phyloP scores from a whole-genome alignment of 2,797 vertebrate genomes.

The Dryobates pubescens region DNA sequence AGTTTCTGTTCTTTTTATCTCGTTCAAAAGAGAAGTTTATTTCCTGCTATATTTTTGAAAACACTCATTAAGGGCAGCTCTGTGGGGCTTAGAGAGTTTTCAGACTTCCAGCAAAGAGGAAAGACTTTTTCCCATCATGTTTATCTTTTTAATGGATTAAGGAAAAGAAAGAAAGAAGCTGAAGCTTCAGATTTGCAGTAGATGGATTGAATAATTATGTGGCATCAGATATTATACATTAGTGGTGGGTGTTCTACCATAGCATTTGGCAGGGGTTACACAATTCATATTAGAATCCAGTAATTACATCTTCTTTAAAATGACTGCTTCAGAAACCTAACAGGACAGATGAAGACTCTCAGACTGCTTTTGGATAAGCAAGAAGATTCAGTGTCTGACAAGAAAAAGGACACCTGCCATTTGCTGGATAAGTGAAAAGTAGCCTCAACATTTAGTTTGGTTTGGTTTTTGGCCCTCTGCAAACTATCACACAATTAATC shows the following conservation, averaged over 20 bases:
- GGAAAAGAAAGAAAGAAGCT: background rate
- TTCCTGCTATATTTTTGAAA: conserved; percentile 11
- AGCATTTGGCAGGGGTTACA: background rate
- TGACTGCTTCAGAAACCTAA: background rate
- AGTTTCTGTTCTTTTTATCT: background rate
- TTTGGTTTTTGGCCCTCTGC: too few relatives aligned
- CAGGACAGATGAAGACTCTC: background rate
- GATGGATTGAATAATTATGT: background rate
- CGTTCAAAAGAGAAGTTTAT: conserved; percentile 17
- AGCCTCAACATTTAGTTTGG: background rate
- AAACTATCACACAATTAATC: conserved; percentile 5
- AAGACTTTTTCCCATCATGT: background rate
- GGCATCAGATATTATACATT: background rate
- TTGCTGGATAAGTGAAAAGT: background rate
- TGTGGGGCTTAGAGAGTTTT: background rate
- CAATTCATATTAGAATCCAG: background rate
- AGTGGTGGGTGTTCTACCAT: background rate
- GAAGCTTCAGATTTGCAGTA: background rate
- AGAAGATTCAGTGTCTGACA: background rate
- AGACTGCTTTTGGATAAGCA: background rate
- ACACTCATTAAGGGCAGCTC: background rate
- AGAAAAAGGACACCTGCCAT: background rate
- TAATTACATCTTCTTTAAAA: background rate
- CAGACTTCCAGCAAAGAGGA: background rate
- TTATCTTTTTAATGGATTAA: background rate